Percentiles rank a stretch among this genome's conserved stretches.
These are phyloP conservation scores for Nysson spinosus DNA, from an alignment of 2,888 invertebrate species.

Conservation along the genomic window DNA sequence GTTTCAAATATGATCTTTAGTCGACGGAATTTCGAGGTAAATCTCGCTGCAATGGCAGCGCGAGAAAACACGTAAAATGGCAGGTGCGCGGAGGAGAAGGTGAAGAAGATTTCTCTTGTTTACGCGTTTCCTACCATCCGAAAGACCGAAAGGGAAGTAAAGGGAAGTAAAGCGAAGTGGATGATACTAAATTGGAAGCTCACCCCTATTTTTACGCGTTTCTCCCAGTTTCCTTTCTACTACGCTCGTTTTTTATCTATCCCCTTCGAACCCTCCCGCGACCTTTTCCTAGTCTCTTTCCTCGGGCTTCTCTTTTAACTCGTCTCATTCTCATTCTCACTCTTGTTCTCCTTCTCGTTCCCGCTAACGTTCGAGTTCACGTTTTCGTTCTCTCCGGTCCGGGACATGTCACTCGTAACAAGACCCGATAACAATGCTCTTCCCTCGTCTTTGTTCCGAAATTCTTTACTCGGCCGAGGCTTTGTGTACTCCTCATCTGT, in stretches of 20 bases:
- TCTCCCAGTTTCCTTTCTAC: slow-evolving; percentile 37
- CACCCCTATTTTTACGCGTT: slow-evolving; percentile 34
- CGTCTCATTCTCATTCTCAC: slow-evolving; percentile 31
- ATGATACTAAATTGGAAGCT: slow-evolving; percentile 54
- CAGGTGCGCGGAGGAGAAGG: slow-evolving; percentile 33
- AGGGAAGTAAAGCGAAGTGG: slow-evolving; percentile 46
- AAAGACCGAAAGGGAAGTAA: slow-evolving; percentile 29
- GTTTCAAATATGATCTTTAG: too few species aligned
- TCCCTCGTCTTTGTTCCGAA: slow-evolving; percentile 65
- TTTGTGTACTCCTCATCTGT: slow-evolving; percentile 65
- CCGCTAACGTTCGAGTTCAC: too few species aligned
- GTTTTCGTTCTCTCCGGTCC: slow-evolving; percentile 49
- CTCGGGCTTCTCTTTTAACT: slow-evolving; percentile 2
- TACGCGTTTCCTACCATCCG: slow-evolving; percentile 38
- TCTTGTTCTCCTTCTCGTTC: too few species aligned
- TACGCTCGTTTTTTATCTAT: slow-evolving; percentile 19
- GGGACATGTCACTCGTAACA: slow-evolving; percentile 69
- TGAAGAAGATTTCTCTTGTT: slow-evolving; percentile 47
- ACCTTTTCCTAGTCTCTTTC: slow-evolving; percentile 4
- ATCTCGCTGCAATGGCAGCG: too few species aligned
- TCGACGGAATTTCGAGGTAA: too few species aligned
- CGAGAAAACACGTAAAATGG: slow-evolving; percentile 28
- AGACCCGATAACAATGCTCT: slow-evolving; percentile 71
- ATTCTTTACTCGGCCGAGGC: slow-evolving; percentile 62
- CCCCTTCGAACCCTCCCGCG: slow-evolving; percentile 10